Evolutionary conservation across 2,888 invertebrate genomes (phyloP), one percentile per base, ranked within the genome.

Genomic region (Imbricaverruca yamaguchii): DNA sequence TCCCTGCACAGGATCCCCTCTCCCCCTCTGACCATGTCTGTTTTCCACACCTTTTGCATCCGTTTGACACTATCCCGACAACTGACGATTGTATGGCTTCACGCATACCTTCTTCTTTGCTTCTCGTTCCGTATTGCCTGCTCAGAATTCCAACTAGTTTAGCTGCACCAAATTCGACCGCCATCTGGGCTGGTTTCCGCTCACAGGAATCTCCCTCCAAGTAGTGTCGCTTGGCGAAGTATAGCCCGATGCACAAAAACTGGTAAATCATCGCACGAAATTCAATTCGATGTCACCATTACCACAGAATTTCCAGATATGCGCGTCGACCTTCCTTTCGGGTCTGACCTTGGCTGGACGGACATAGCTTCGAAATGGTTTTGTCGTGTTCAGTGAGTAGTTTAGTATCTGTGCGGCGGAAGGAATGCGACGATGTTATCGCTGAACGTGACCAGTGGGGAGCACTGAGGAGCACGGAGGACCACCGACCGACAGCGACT

Each of bases 321-420:
- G 55, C 74, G 53, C 53, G 39, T 39, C 18, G 55, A 55, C 74
- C 53, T 21, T 74, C 21, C 21, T 12, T 1, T 15, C 13, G 53
- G 13, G 21, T 2, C 11, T 23, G 74, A 74, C 74, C 74, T 55
- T 74, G 74, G 55, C 21, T 2, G 21, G 21, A 9, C 74, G 74
- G 6, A 74, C 74, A 74, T 74, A 74, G 23, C 74, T 74, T 21
- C 18, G 59, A 74, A 55, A 74, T 74, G 74, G 74, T 74, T 74
- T 74, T 74, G 74, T 74, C 74, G 74, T 74, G 74, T 74, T 53
- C 53, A 9, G 21, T 11, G 53, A 55, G 53, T 74, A 55, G 74
- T 55, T 74, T 74, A 23, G 55, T 74, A 55, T 53, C 74, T 18
- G 53, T 13, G 74, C 74, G 21, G 53, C 0, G 10, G 55, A 10